Percentiles rank a stretch among this genome's conserved stretches.
Conservation (phyloP, 2,113 vertebrate genomes). For the Bettongia penicillata region DNA sequence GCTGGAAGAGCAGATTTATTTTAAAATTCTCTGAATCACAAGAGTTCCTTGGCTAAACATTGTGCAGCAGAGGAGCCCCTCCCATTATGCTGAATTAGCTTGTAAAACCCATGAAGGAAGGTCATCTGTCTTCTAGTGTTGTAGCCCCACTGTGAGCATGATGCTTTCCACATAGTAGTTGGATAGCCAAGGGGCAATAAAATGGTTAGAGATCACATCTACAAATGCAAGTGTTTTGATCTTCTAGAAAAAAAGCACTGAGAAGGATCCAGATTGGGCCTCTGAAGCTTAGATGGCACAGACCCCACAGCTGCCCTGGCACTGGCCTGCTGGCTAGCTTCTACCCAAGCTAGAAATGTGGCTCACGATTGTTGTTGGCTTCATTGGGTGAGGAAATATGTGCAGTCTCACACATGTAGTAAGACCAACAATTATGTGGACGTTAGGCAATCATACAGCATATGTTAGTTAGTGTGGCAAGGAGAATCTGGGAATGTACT, state of each 20-base stretch:
- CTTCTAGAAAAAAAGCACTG: background rate
- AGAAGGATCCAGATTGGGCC: background rate
- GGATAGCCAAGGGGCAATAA: background rate
- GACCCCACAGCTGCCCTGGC: background rate
- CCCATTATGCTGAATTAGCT: too few relatives aligned
- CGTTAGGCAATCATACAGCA: slow-evolving; percentile 15
- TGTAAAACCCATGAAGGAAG: background rate
- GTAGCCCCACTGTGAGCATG: background rate
- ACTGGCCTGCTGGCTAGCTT: background rate
- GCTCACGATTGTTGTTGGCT: background rate
- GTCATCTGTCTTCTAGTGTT: background rate
- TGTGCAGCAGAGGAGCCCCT: too few relatives aligned
- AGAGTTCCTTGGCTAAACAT: too few relatives aligned
- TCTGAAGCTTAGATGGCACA: background rate
- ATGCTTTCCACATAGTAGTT: background rate
- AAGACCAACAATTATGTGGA: background rate
- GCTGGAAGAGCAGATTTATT: too few relatives aligned
- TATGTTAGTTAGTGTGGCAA: slow-evolving; percentile 72
- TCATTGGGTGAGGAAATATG: background rate
- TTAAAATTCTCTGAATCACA: too few relatives aligned
- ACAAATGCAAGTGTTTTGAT: background rate
- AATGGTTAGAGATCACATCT: background rate
- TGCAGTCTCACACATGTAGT: background rate
- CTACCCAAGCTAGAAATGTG: background rate
- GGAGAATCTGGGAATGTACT: background rate